Percentiles rank a stretch among this genome's conserved stretches.
phyloP scores from a whole-genome alignment of 2,888 invertebrate genomes.

The Tiliacea aurago region DNA sequence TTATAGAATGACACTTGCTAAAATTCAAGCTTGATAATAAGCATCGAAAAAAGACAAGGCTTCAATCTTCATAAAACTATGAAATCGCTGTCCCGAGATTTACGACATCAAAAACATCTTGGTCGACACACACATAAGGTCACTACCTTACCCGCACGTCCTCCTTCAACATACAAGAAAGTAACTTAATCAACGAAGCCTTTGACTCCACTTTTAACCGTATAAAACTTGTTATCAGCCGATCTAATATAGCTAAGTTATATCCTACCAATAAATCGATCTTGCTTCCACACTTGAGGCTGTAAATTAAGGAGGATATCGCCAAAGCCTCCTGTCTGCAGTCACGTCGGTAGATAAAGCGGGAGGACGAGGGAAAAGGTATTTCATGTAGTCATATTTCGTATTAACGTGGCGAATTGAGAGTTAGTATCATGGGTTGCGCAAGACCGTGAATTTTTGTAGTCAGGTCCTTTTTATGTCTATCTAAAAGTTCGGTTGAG shows the following conservation, averaged over 20 bases:
- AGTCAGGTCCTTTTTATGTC: background rate
- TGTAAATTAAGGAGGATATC: slow-evolving; percentile 57
- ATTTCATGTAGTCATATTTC: slow-evolving; percentile 57
- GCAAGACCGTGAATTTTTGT: background rate
- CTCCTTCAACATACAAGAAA: slow-evolving; percentile 4
- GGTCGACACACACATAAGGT: background rate
- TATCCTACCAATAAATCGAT: slow-evolving; percentile 61
- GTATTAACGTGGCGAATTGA: slow-evolving; percentile 30
- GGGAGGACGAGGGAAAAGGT: slow-evolving; percentile 29
- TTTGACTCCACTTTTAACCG: slow-evolving; percentile 45
- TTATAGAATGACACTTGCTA: background rate
- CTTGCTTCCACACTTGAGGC: slow-evolving; percentile 41
- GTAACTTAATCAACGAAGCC: slow-evolving; percentile 48
- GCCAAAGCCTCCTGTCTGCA: slow-evolving; percentile 50
- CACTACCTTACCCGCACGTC: background rate
- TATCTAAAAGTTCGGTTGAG: slow-evolving; percentile 12
- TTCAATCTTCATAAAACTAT: slow-evolving; percentile 47
- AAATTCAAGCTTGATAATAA: background rate
- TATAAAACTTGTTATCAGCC: slow-evolving; percentile 54
- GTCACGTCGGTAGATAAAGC: slow-evolving; percentile 49
- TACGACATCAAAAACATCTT: slow-evolving; percentile 38
- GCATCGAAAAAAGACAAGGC: background rate
- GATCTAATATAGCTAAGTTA: slow-evolving; percentile 48
- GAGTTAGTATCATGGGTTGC: slow-evolving; percentile 17
- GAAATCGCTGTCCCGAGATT: slow-evolving; percentile 38